Conservation (phyloP, 2,888 invertebrate genomes). For the Drosophila greeni region DNA sequence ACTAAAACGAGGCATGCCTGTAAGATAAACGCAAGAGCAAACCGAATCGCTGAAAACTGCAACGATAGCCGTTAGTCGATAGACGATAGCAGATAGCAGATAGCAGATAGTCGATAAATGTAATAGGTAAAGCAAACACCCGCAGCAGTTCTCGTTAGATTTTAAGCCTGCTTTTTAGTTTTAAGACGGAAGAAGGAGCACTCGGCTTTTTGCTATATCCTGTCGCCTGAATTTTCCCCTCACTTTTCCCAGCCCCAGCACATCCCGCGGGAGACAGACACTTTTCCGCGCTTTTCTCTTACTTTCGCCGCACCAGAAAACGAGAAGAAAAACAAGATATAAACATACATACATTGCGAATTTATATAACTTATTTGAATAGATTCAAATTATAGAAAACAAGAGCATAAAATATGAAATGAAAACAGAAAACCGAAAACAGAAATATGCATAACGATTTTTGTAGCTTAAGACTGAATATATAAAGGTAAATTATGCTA, state of each 20-base stretch:
- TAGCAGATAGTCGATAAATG: constrained; percentile 28
- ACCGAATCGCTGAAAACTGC: constrained; percentile 42
- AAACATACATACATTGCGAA: constrained; percentile 60
- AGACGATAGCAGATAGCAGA: constrained; percentile 16
- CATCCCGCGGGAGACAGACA: neutral
- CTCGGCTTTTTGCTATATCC: constrained; percentile 32
- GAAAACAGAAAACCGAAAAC: constrained; percentile 37
- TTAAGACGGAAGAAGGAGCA: constrained; percentile 38
- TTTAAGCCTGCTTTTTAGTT: constrained; percentile 61
- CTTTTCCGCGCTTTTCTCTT: constrained; percentile 26
- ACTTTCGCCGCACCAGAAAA: constrained; percentile 44
- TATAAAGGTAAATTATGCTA: constrained; percentile 67
- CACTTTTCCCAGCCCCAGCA: neutral
- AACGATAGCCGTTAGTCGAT: constrained; percentile 36
- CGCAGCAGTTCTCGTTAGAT: constrained; percentile 35
- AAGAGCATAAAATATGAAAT: constrained; percentile 30
- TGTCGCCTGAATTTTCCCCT: constrained; percentile 25
- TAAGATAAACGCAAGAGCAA: constrained; percentile 47
- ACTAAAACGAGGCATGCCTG: constrained; percentile 60
- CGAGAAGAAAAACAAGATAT: constrained; percentile 27
- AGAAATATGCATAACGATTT: constrained; percentile 71
- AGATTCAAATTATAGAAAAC: constrained; percentile 55
- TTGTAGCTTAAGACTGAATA: constrained; percentile 76
- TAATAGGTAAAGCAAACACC: constrained; percentile 34
- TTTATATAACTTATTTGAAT: constrained; percentile 66